A percentile compares a stretch with the other conserved stretches of the same genome.
Conservation (phyloP, 2,888 invertebrate species). For the Apotomis betuletana region DNA sequence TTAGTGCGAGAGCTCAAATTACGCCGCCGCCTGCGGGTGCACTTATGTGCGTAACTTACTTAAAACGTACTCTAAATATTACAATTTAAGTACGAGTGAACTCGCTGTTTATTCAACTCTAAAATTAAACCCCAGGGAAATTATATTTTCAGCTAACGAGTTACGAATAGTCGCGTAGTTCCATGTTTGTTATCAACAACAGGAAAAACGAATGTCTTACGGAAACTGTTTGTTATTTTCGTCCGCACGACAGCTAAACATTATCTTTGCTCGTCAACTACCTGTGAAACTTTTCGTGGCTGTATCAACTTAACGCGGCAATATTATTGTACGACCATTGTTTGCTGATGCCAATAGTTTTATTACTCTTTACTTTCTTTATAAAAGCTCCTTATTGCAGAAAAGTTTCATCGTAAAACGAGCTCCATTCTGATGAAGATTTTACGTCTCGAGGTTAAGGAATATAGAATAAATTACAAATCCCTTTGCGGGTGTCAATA, state of each 20-base stretch:
- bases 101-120: constrained; percentile 26
- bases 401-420: neutral
- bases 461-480: neutral
- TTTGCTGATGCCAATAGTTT: constrained; percentile 10
- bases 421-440: neutral
- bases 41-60: constrained; percentile 68
- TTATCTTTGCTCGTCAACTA: constrained; percentile 30
- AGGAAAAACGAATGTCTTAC: constrained; percentile 17
- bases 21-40: constrained; percentile 61
- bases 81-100: constrained; percentile 26
- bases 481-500: constrained; percentile 9
- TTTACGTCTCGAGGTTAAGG: neutral
- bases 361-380: neutral
- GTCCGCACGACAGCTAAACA: constrained; percentile 19
- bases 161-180: constrained; percentile 21
- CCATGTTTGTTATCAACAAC: constrained; percentile 23
- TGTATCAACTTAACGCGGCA: constrained; percentile 13
- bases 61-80: constrained; percentile 50
- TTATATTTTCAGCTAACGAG: constrained; percentile 17
- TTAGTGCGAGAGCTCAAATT: constrained; percentile 76
- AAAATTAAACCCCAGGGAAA: constrained; percentile 22
- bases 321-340: constrained; percentile 1
- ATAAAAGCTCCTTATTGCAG: neutral
- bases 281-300: constrained; percentile 15
- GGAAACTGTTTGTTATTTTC: constrained; percentile 27